These are phyloP conservation scores for Eufriesea mexicana DNA, from an alignment of 1,140 invertebrate genomes.

Conservation along the genomic window DNA sequence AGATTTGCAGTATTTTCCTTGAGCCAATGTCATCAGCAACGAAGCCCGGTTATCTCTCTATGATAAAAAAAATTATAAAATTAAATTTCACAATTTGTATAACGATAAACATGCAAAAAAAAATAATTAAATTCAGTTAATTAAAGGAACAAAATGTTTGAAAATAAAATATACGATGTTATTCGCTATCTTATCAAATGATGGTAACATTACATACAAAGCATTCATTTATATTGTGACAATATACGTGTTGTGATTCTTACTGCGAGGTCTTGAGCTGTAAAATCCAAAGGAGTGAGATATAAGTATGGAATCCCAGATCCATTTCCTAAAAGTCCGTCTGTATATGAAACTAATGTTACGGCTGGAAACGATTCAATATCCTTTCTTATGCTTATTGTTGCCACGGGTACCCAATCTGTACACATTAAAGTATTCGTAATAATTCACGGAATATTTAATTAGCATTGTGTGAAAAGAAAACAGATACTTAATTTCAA, in stretches of 20 bases:
- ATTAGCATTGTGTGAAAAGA: too few relatives aligned
- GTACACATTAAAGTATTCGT: background rate
- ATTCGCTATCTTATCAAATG: slow-evolving; percentile 18
- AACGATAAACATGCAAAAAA: background rate
- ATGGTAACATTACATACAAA: background rate
- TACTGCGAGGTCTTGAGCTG: slow-evolving; percentile 88
- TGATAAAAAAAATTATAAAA: background rate
- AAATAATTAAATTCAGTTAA: background rate
- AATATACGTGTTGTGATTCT: slow-evolving; percentile 32
- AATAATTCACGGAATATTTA: background rate
- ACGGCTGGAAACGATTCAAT: slow-evolving; percentile 88
- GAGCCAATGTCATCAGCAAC: slow-evolving; percentile 86
- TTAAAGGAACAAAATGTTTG: background rate
- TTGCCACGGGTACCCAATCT: slow-evolving; percentile 90
- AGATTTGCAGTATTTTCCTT: slow-evolving; percentile 86
- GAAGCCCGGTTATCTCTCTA: slow-evolving; percentile 84
- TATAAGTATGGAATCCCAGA: slow-evolving; percentile 90
- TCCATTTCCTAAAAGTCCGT: slow-evolving; percentile 86
- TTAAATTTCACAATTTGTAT: background rate
- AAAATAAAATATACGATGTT: background rate
- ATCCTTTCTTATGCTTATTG: slow-evolving; percentile 85
- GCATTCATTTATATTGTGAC: background rate
- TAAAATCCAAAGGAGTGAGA: slow-evolving; percentile 89
- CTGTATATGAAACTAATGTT: slow-evolving; percentile 88
- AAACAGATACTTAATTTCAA: too few relatives aligned